phyloP scores from a whole-genome alignment of 2,797 vertebrate species.

The Mycteria americana region DNA sequence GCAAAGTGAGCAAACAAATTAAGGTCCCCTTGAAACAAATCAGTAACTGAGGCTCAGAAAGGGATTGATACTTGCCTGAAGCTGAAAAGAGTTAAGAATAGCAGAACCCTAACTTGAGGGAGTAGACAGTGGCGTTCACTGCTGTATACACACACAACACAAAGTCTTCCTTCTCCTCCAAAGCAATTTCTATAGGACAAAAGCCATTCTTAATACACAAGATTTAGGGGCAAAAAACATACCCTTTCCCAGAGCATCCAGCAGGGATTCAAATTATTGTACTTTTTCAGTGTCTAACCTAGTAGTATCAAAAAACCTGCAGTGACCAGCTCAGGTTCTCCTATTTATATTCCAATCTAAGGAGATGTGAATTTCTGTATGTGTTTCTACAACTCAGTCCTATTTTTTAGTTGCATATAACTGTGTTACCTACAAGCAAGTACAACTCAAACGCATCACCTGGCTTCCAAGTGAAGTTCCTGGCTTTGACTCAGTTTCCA shows the following conservation, averaged over 20 bases:
- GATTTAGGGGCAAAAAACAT: neutral
- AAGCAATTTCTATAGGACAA: neutral
- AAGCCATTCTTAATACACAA: neutral
- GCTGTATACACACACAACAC: neutral
- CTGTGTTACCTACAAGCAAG: neutral
- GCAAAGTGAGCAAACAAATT: neutral
- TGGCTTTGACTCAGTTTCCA: neutral
- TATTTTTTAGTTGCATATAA: neutral
- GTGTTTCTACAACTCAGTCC: neutral
- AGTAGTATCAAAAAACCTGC: neutral
- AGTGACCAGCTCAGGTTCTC: neutral
- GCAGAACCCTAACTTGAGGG: neutral
- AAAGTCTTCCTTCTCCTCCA: neutral
- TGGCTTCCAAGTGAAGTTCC: neutral
- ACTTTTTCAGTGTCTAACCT: neutral
- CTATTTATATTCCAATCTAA: neutral
- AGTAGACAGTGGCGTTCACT: neutral
- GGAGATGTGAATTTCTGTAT: neutral
- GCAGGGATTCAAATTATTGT: neutral
- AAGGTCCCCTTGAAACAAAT: neutral
- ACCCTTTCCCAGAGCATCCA: neutral
- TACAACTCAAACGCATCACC: neutral
- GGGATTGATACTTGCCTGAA: neutral
- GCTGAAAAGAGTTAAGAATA: neutral
- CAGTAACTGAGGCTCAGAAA: neutral